Evolutionary conservation across 2,888 invertebrate genomes (phyloP), one percentile per base, ranked within the genome.

Genomic region (Tipula helvola): DNA sequence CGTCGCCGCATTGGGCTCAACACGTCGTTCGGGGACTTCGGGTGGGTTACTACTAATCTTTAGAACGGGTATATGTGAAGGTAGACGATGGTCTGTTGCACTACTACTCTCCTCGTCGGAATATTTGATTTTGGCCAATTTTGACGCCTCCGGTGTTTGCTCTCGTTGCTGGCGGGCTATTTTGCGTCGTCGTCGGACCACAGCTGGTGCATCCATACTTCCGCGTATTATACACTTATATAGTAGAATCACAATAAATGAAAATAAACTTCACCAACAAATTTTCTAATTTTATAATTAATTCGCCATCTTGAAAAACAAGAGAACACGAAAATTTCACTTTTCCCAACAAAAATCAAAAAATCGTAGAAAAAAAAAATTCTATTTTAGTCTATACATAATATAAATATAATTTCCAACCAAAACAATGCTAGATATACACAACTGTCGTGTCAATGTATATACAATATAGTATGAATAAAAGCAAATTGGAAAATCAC

Each of bases 151-250:
- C 2, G 95, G 95, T 8, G 95, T 94, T 86, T 94, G 93, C 87
- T 95, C 95, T 88, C 95, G 93, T 87, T 92, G 92, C 39, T 92
- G 92, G 36, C 93, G 90, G 39, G 92, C 92, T 83, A 94, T 90
- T 88, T 93, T 94, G 88, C 95, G 92, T 86, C 95, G 92, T 88
- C 94, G 94, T 87, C 94, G 93, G 71, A 92, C 91, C 86, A 94
- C 91, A 18, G 93, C 92, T 90, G 93, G 88, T 4, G 89, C 88
- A 86, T 89, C 89, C 13, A 87, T 86, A 71, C 88, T 89, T 3
- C 87, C 88, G 10, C 12, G 44, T 87, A 28, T 28, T 28, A 28
- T 28, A 39, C 39, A 89, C 83, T 84, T 39, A 39, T 71, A 10
- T 28, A 28, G 28, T 71, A 28, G 10, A 28, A 71, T 71, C 71